Conservation (phyloP, 2,113 vertebrate genomes). For the Entosphenus tridentatus region DNA sequence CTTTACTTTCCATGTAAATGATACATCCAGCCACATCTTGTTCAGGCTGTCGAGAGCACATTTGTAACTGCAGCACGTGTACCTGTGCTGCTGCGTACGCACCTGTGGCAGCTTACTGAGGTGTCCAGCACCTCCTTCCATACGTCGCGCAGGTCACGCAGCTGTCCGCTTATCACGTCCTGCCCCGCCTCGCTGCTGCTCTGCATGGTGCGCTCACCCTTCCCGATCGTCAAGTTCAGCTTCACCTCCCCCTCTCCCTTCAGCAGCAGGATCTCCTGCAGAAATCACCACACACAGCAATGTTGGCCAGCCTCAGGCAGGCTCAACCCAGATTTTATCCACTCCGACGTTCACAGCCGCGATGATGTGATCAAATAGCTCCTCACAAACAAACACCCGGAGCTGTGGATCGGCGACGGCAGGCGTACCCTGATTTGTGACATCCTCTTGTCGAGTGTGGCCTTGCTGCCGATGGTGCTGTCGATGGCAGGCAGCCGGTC, state of each 20-base stretch:
- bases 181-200: constrained; percentile 40
- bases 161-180: constrained; percentile 41
- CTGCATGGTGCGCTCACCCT: constrained; percentile 55
- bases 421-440: constrained; percentile 47
- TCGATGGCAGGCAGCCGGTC: constrained; percentile 38
- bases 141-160: constrained; percentile 43
- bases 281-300: constrained; percentile 8
- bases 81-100: constrained; percentile 6
- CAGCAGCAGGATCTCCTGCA: constrained; percentile 75
- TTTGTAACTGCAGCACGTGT: no score
- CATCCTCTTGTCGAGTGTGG: constrained; percentile 38
- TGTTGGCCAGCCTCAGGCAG: no score
- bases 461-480: constrained; percentile 51
- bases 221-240: constrained; percentile 76
- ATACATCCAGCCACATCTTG: no score
- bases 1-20: no score
- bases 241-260: constrained; percentile 91
- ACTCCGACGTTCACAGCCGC: no score
- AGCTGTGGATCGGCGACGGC: no score
- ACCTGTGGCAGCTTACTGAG: constrained; percentile 62
- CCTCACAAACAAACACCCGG: no score
- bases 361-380: no score
- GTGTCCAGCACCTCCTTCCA: constrained; percentile 48
- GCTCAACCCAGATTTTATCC: no score
- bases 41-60: no score